Base-by-base conservation (phyloP, 2,888 invertebrate species). In the Xanthia togata region DNA sequence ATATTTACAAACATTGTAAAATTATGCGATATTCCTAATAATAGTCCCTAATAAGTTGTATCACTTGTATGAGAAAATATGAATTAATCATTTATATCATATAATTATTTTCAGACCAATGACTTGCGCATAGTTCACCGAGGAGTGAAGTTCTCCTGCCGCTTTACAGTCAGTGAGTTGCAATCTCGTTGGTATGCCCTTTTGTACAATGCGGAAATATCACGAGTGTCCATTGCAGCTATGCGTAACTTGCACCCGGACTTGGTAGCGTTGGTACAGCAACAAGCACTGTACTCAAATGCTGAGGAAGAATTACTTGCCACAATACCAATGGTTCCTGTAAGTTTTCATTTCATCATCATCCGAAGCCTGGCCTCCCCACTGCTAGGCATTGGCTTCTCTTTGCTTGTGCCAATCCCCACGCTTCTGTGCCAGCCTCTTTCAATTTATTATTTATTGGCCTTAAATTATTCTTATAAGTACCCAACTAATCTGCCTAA, bases 131-230 rank as follows among this genome's bases (percentile, higher is more conserved):
- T 97, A 91, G 98, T 99, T 0, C 98, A 99, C 92, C 97, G 98
- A 82, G 99, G 99, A 9, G 98, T 99, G 1, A 99, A 99, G 92
- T 99, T 99, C 95, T 99, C 99, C 0, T 99, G 99, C 91, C 98
- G 98, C 78, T 99, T 99, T 93, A 99, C 99, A 0, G 96, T 99
- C 41, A 98, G 98, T 90, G 99, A 99, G 92, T 97, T 99, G 72
- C 99, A 99, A 91, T 98, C 99, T 74, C 97, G 99, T 70, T 99
- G 99, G 99, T 99, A 99, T 94, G 98, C 99, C 0, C 94, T 99
- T 74, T 96, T 99, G 38, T 99, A 99, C 93, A 99, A 99, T 94
- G 98, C 98, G n/a, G 98, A 98, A 65, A 98, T 99, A 68, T 99
- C 99, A 6, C 97, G 99, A 83, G 98, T 99, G 59, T 99, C 99